Evolutionary conservation across 2,888 invertebrate genomes (phyloP).

Genomic region (Calliscelio sp.): DNA sequence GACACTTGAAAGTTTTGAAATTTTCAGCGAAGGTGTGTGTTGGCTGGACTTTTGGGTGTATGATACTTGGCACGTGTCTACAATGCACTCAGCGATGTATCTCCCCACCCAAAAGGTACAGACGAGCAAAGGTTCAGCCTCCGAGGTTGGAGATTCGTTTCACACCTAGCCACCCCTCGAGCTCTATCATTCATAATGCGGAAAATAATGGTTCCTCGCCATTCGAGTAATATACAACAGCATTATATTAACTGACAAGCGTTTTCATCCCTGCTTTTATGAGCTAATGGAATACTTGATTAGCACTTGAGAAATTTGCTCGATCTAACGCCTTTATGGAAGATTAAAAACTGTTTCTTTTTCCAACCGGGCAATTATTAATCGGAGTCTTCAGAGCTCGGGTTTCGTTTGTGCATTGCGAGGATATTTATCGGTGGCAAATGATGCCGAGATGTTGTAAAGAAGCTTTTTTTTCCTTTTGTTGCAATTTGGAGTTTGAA

Average conservation of each 20-base stretch:
- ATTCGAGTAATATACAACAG: slow-evolving; percentile 65
- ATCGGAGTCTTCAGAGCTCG: slow-evolving; percentile 13
- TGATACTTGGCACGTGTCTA: slow-evolving; percentile 69
- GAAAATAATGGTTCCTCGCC: slow-evolving; percentile 76
- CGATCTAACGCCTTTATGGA: slow-evolving; percentile 50
- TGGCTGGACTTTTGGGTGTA: slow-evolving; percentile 56
- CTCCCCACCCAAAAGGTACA: slow-evolving; percentile 61
- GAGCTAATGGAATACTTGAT: slow-evolving; percentile 71
- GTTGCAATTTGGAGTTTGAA: no score
- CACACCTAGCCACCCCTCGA: slow-evolving; percentile 66
- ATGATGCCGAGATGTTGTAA: neutral
- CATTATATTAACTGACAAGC: slow-evolving; percentile 72
- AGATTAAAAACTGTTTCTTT: slow-evolving; percentile 57
- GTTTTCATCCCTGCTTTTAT: slow-evolving; percentile 70
- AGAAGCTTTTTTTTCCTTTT: neutral
- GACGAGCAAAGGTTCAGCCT: slow-evolving; percentile 68
- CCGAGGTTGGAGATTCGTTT: slow-evolving; percentile 71
- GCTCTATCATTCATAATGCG: slow-evolving; percentile 75
- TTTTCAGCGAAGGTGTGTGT: slow-evolving; percentile 28
- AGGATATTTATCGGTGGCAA: slow-evolving; percentile 19
- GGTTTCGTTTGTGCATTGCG: neutral
- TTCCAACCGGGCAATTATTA: slow-evolving; percentile 27
- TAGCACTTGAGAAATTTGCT: slow-evolving; percentile 67
- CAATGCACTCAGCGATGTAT: slow-evolving; percentile 53
- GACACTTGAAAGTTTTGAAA: neutral